Conservation (phyloP, 2,113 vertebrate genomes). For the Pteropus alecto region DNA sequence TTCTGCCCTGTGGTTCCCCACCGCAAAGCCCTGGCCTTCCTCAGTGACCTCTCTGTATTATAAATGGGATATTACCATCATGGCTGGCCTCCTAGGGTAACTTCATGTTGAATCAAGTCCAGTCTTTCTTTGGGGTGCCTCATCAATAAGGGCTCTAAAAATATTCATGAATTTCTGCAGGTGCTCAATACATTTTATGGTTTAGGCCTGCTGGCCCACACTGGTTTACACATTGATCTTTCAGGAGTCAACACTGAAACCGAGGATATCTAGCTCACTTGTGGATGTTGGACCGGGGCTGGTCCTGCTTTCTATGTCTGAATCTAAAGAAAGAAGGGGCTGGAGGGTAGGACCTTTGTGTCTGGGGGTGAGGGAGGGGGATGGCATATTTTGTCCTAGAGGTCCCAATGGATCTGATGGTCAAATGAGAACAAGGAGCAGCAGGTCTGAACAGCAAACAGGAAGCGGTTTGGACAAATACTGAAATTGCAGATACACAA, state of each 20-base stretch:
- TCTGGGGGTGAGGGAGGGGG: background rate
- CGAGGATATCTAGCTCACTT: background rate
- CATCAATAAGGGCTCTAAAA: background rate
- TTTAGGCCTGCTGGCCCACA: background rate
- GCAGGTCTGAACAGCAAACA: background rate
- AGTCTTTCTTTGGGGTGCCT: background rate
- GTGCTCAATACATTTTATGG: background rate
- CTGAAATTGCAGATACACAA: background rate
- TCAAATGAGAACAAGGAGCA: background rate
- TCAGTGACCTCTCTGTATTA: background rate
- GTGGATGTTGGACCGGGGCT: background rate
- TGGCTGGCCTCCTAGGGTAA: background rate
- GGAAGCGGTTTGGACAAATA: background rate
- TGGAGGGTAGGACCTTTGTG: background rate
- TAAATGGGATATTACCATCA: background rate
- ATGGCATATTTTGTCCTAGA: background rate
- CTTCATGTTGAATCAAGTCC: background rate
- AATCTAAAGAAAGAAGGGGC: background rate
- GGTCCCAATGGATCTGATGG: background rate
- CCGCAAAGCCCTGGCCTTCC: background rate
- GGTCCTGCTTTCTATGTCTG: background rate
- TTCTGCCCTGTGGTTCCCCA: background rate
- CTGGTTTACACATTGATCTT: slow-evolving; percentile 1
- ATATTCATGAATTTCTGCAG: background rate
- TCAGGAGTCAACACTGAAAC: background rate